These are phyloP conservation scores for Pachycephus smyrnensis DNA, from an alignment of 2,888 invertebrate species.

Conservation along the genomic window DNA sequence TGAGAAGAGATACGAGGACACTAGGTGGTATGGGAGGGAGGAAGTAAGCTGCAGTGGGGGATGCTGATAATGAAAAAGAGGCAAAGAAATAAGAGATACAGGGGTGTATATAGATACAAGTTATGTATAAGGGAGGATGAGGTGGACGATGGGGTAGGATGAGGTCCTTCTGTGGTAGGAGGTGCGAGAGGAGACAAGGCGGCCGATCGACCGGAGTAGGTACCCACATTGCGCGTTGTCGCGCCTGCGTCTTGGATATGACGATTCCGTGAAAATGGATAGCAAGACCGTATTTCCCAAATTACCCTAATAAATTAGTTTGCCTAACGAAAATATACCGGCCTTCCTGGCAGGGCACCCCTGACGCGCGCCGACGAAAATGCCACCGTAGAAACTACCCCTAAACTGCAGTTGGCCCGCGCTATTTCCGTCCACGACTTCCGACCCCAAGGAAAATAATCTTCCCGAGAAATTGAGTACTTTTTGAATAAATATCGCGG, in stretches of 20 bases:
- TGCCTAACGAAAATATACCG: slow-evolving; percentile 32
- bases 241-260: slow-evolving; percentile 19
- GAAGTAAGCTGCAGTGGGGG: not conserved
- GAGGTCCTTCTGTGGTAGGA: not conserved
- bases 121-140: not conserved
- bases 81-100: not conserved
- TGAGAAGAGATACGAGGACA: not conserved
- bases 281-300: slow-evolving; percentile 23
- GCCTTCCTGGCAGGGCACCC: slow-evolving; percentile 10
- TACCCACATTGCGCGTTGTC: not conserved
- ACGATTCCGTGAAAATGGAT: slow-evolving; percentile 26
- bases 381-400: slow-evolving; percentile 21
- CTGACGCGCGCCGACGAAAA: slow-evolving; percentile 3
- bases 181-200: not conserved
- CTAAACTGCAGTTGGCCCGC: slow-evolving; percentile 21
- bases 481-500: slow-evolving; percentile 38
- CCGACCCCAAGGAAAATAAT: slow-evolving; percentile 34
- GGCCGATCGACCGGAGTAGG: not conserved
- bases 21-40: not conserved
- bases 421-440: slow-evolving; percentile 25
- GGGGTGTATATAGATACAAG: not conserved
- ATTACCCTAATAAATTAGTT: slow-evolving; percentile 28
- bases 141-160: not conserved
- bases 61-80: not conserved
- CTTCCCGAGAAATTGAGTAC: slow-evolving; percentile 36